Conservation (phyloP, 2,888 invertebrate species). For the Synanthedon vespiformis region DNA sequence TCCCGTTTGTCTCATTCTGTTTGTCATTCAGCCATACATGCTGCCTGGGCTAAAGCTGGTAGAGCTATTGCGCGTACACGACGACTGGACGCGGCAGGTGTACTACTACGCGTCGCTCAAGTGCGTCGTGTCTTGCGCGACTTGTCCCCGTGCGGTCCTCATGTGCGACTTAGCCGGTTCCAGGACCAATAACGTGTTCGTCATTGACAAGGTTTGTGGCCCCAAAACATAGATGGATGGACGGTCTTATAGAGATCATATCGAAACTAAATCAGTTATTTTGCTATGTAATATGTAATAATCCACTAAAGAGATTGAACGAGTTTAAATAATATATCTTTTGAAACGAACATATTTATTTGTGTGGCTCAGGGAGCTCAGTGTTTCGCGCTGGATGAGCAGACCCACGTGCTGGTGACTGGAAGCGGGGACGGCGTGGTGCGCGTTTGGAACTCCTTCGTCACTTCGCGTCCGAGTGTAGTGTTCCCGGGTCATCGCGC, state of each 20-base stretch:
- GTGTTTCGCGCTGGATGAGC: conserved; percentile 73
- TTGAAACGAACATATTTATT: too few species aligned
- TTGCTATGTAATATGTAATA: too few species aligned
- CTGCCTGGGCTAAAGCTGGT: conserved; percentile 59
- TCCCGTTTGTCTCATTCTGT: background rate
- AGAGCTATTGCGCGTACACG: conserved; percentile 72
- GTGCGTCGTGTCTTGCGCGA: conserved; percentile 77
- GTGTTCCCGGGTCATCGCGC: conserved; percentile 77
- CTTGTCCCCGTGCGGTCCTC: conserved; percentile 70
- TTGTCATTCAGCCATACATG: background rate
- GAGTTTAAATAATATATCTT: too few species aligned
- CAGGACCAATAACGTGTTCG: conserved; percentile 70
- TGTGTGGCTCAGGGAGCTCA: conserved; percentile 73
- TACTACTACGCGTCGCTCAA: conserved; percentile 75
- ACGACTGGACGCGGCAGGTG: conserved; percentile 78
- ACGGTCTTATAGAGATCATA: too few species aligned
- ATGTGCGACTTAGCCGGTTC: conserved; percentile 72
- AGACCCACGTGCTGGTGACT: conserved; percentile 71
- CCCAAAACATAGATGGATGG: too few species aligned
- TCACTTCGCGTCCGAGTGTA: conserved; percentile 74
- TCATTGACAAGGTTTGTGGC: conserved; percentile 51
- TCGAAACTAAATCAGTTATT: too few species aligned
- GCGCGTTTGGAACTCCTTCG: conserved; percentile 85
- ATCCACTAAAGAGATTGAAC: too few species aligned
- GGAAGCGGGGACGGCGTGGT: conserved; percentile 83